A percentile compares a stretch with the other conserved stretches of the same genome.
phyloP scores from a whole-genome alignment of 2,797 vertebrate genomes.

The Bovichtus diacanthus region DNA sequence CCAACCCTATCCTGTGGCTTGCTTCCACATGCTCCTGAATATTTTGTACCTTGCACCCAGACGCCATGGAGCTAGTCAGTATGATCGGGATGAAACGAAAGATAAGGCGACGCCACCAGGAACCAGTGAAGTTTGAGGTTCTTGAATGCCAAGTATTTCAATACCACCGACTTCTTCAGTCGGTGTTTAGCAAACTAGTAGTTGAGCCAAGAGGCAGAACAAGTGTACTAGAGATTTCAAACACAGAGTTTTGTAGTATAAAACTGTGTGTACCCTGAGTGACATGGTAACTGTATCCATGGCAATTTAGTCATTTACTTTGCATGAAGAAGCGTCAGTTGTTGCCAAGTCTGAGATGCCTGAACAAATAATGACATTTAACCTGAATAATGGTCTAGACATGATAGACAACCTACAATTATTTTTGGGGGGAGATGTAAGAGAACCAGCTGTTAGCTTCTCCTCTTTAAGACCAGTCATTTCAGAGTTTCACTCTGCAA shows the following conservation, averaged over 20 bases:
- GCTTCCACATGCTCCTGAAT: neutral
- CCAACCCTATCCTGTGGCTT: neutral
- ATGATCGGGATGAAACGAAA: neutral
- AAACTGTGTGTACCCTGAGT: neutral
- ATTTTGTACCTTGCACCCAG: neutral
- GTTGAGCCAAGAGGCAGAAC: neutral
- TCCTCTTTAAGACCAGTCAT: neutral
- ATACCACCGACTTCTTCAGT: too few species aligned
- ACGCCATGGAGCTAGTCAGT: neutral
- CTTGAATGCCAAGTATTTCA: neutral
- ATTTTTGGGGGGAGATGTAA: neutral
- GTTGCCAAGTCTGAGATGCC: neutral
- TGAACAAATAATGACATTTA: neutral
- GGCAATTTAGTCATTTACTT: neutral
- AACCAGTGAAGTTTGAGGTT: neutral
- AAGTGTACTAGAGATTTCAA: neutral
- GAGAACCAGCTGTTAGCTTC: neutral
- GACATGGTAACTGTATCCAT: neutral
- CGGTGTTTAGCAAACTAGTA: neutral
- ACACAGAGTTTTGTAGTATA: neutral
- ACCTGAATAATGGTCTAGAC: neutral
- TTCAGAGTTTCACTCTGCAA: neutral
- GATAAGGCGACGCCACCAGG: neutral
- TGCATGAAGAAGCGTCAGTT: neutral
- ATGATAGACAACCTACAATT: constrained; percentile 9